These are phyloP conservation scores for Oenanthe oenanthe DNA, from an alignment of 2,113 vertebrate species.

Conservation along the genomic window DNA sequence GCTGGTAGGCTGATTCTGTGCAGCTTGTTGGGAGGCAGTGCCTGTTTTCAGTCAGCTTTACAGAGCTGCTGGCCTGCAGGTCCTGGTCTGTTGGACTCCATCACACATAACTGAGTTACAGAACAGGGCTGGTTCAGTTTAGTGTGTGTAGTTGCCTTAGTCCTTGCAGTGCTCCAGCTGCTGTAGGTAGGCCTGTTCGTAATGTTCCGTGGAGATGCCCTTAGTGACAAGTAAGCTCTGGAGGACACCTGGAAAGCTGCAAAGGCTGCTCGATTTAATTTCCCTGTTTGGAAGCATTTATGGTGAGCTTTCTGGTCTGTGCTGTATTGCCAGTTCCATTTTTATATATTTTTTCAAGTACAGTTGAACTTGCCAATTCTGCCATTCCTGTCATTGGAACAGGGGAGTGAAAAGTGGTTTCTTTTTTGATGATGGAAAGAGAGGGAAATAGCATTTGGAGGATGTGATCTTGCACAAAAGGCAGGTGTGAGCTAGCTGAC, in stretches of 20 bases:
- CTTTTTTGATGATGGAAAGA: neutral
- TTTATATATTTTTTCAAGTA: neutral
- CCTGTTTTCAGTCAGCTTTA: neutral
- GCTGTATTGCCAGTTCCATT: neutral
- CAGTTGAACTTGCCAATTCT: neutral
- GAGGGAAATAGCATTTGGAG: neutral
- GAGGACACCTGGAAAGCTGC: neutral
- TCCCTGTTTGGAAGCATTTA: neutral
- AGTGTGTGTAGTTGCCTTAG: neutral
- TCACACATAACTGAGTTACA: neutral
- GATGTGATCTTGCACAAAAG: neutral
- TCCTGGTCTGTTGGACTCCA: constrained; percentile 2
- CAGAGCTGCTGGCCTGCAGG: neutral
- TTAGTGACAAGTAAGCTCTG: neutral
- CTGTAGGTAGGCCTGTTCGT: neutral
- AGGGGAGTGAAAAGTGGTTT: neutral
- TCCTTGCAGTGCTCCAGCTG: accelerated
- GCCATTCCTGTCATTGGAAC: neutral
- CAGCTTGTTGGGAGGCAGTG: neutral
- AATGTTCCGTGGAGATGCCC: accelerated
- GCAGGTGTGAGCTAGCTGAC: neutral
- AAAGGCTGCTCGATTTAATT: neutral
- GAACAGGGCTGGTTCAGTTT: accelerated
- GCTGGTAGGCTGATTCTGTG: neutral
- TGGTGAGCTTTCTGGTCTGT: neutral